phyloP scores from a whole-genome alignment of 2,888 invertebrate species.

The Oasisia sp. region DNA sequence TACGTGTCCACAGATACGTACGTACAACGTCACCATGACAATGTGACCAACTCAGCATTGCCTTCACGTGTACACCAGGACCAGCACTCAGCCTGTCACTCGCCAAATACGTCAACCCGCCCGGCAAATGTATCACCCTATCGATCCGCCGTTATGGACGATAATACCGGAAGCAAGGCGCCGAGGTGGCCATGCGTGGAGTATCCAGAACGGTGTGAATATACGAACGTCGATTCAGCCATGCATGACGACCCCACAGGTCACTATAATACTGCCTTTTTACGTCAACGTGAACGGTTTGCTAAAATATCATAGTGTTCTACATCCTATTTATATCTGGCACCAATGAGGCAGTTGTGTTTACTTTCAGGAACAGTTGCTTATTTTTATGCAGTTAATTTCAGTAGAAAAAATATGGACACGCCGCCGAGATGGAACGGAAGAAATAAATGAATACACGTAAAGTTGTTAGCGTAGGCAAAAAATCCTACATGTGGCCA shows the following conservation, averaged over 20 bases:
- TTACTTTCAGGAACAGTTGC: neutral
- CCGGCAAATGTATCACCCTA: neutral
- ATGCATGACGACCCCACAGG: neutral
- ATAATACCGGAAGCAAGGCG: neutral
- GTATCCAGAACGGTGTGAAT: neutral
- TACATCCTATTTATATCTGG: neutral
- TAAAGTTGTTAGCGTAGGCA: no score
- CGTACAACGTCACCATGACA: neutral
- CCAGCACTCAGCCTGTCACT: neutral
- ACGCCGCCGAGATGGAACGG: neutral
- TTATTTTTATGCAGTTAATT: neutral
- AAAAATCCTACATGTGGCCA: neutral
- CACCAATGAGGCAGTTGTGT: neutral
- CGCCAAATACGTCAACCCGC: neutral
- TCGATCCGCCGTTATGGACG: neutral
- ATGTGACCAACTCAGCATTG: neutral
- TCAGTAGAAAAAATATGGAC: neutral
- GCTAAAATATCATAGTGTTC: neutral
- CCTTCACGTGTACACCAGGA: neutral
- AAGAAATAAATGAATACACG: neutral
- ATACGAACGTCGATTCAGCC: neutral
- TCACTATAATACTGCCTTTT: neutral
- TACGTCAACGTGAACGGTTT: no score
- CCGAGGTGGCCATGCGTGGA: neutral
- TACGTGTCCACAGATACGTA: neutral